Conservation (phyloP, 53 echinoderm and acorn worm species). For the Apostichopus leukothele region DNA sequence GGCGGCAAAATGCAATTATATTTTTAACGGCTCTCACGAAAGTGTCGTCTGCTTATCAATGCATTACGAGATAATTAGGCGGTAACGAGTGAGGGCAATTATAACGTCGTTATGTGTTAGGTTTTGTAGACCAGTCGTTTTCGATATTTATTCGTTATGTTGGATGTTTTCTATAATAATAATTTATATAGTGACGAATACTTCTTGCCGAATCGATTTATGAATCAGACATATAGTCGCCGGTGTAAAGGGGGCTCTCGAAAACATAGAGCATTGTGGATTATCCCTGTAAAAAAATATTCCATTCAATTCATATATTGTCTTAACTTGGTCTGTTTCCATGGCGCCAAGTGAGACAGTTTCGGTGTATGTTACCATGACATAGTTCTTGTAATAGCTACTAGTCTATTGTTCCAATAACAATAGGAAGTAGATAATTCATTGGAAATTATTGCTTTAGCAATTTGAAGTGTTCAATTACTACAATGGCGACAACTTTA, state of each 20-base stretch:
- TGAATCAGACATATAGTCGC: slow-evolving; percentile 37
- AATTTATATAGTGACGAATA: slow-evolving; percentile 8
- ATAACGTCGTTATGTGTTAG: neutral
- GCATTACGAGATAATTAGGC: slow-evolving; percentile 3
- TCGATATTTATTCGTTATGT: neutral
- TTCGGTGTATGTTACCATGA: slow-evolving; percentile 3
- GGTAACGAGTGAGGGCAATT: neutral
- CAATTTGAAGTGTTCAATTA: too few species aligned
- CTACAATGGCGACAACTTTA: neutral
- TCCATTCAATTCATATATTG: neutral
- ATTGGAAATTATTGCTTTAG: too few species aligned
- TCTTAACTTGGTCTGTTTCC: neutral
- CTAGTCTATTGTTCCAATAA: neutral
- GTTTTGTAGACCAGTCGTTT: neutral
- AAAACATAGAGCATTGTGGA: neutral
- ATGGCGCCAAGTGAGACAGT: neutral
- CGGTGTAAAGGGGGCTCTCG: slow-evolving; percentile 7
- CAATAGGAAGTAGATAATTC: too few species aligned
- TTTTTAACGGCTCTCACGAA: neutral
- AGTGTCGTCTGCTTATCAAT: slow-evolving; percentile 25
- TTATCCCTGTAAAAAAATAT: neutral
- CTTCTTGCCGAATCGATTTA: neutral
- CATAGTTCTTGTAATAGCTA: neutral
- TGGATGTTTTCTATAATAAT: neutral
- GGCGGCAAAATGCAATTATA: slow-evolving; percentile 37